phyloP scores from a whole-genome alignment of 2,888 invertebrate species.

The Acanthosepion lycidas region DNA sequence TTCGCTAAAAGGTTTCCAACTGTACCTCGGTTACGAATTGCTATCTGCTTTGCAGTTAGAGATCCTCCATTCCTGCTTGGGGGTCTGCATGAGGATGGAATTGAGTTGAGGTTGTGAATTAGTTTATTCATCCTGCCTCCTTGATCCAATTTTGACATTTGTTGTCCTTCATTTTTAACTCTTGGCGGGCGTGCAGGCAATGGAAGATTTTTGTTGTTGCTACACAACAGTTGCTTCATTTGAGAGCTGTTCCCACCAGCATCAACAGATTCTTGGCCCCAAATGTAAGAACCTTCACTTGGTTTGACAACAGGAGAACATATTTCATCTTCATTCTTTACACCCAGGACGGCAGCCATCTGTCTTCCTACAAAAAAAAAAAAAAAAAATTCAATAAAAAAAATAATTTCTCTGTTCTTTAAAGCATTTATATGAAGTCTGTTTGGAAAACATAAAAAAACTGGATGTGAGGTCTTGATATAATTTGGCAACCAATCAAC shows the following conservation, averaged over 20 bases:
- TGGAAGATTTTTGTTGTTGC: conserved; percentile 60
- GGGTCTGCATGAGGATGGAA: conserved; percentile 59
- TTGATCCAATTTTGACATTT: conserved; percentile 62
- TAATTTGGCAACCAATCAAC: no score
- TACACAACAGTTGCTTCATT: conserved; percentile 61
- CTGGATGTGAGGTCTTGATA: no score
- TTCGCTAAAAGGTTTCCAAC: conserved; percentile 63
- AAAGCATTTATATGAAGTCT: no score
- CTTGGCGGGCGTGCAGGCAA: conserved; percentile 60
- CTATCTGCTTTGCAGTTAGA: conserved; percentile 58
- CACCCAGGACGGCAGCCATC: conserved; percentile 4
- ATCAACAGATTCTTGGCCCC: not conserved
- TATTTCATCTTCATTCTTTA: not conserved
- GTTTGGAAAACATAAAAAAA: no score
- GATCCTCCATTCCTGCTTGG: conserved; percentile 59
- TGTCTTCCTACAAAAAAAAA: not conserved
- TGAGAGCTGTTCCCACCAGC: conserved; percentile 46
- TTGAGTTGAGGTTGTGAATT: conserved; percentile 63
- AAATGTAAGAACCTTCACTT: no score
- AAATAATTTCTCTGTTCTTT: not conserved
- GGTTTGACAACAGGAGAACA: not conserved
- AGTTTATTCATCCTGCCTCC: conserved; percentile 67
- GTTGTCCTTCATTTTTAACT: conserved; percentile 60
- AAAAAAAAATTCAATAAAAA: not conserved
- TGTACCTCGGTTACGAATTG: conserved; percentile 60